These are phyloP conservation scores for Sylvicola cinctus DNA, from an alignment of 2,888 invertebrate species.

Conservation along the genomic window DNA sequence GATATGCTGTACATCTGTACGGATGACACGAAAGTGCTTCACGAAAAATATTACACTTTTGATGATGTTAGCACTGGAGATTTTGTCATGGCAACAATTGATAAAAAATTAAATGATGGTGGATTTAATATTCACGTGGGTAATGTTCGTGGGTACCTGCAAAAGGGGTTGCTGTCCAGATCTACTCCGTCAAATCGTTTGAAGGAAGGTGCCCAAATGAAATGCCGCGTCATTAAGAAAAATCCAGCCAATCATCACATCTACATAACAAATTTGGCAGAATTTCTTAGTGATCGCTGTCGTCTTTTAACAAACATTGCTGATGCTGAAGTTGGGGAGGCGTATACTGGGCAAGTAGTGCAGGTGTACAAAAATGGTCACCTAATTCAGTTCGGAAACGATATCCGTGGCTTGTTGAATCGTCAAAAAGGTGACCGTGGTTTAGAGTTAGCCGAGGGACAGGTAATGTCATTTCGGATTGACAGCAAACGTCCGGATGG, in stretches of 20 bases:
- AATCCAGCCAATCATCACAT: slow-evolving; percentile 27
- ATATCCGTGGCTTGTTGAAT: slow-evolving; percentile 21
- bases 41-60: slow-evolving; percentile 32
- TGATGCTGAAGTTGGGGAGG: slow-evolving; percentile 28
- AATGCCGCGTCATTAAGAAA: slow-evolving; percentile 36
- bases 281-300: slow-evolving; percentile 33
- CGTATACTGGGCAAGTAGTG: slow-evolving; percentile 19
- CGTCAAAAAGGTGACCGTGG: slow-evolving; percentile 10
- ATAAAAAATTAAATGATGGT: slow-evolving; percentile 26
- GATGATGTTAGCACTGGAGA: slow-evolving; percentile 32
- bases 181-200: slow-evolving; percentile 28
- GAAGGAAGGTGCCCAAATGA: slow-evolving; percentile 31
- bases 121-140: slow-evolving; percentile 32
- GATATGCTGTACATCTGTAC: slow-evolving; percentile 46
- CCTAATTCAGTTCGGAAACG: slow-evolving; percentile 22
- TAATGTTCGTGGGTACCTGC: slow-evolving; percentile 32
- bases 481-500: slow-evolving; percentile 11
- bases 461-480: slow-evolving; percentile 19
- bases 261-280: slow-evolving; percentile 42
- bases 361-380: slow-evolving; percentile 14
- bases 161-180: slow-evolving; percentile 31
- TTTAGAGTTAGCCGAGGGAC: slow-evolving; percentile 15
- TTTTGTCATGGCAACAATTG: slow-evolving; percentile 30
- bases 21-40: slow-evolving; percentile 33
- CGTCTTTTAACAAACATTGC: slow-evolving; percentile 29